phyloP scores from a whole-genome alignment of 1,140 invertebrate genomes.

The Drosophila bipectinata region DNA sequence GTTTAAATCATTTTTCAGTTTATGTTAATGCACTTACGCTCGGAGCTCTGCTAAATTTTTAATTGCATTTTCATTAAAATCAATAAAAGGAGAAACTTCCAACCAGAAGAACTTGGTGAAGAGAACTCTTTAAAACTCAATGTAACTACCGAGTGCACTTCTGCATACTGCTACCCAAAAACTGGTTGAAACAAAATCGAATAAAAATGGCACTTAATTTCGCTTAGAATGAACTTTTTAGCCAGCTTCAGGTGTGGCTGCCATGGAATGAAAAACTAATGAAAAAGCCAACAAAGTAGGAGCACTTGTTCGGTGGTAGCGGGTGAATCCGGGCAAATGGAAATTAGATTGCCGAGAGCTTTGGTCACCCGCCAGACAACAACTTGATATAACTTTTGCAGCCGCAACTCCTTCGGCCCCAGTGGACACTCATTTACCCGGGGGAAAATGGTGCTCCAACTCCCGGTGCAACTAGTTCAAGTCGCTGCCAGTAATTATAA shows the following conservation, averaged over 20 bases:
- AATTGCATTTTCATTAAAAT: constrained; percentile 80
- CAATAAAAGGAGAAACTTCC: constrained; percentile 51
- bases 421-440: background rate
- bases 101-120: constrained; percentile 5
- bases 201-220: constrained; percentile 74
- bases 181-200: constrained; percentile 33
- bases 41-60: constrained; percentile 65
- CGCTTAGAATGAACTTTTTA: constrained; percentile 67
- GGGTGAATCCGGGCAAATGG: constrained; percentile 52
- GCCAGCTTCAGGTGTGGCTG: constrained; percentile 53
- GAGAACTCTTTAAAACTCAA: constrained; percentile 17
- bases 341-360: constrained; percentile 72
- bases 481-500: constrained; percentile 79
- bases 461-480: constrained; percentile 71
- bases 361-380: constrained; percentile 54
- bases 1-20: constrained; percentile 66
- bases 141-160: constrained; percentile 46
- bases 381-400: constrained; percentile 70
- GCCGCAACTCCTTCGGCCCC: constrained; percentile 19
- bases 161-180: constrained; percentile 26
- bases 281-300: constrained; percentile 59
- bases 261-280: constrained; percentile 65
- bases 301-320: background rate
- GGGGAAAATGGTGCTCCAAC: constrained; percentile 43
- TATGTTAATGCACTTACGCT: constrained; percentile 65